Evolutionary conservation across 2,888 invertebrate genomes (phyloP), one percentile per base, ranked within the genome.

Genomic region (Merodon equestris): DNA sequence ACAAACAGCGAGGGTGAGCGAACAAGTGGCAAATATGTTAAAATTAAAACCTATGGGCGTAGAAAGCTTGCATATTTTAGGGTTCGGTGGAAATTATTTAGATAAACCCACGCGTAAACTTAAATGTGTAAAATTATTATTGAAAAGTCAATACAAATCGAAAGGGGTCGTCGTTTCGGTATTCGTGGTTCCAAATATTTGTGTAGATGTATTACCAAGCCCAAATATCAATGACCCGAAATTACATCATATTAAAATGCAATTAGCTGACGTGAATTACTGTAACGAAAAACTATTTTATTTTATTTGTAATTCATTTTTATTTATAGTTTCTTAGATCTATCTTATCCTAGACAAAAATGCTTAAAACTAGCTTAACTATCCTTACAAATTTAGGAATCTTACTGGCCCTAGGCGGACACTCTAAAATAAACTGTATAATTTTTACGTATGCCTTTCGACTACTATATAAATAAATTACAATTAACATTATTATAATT

Each of bases 1-100:
- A 12, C 81, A 81, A 81, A 81, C 71, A 48, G 74, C 81, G 12
- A 75, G 54, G 44, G 58, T 81, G 1, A 67, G 61, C 15, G 74
- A 71, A 15, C 27, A 45, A 13, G 38, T 75, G 4, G 53, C 48
- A 18, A 75, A n/a, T 2, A 38, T 54, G 19, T 44, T 81, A 15
- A 66, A 75, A 4, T 36, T 40, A 40, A 10, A 10, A n/a, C 40
- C n/a, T 3, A n/a, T 40, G 12, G 40, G 40, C 9, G 12, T n/a
- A n/a, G n/a, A n/a, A 40, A 40, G n/a, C 9, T n/a, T 40, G n/a
- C n/a, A 10, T 10, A 3, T 40, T 3, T 3, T 40, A 40, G 10
- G 12, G 2, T 40, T 40, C n/a, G 40, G 40, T n/a, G n/a, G 9
- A n/a, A 40, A 54, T 13, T 27, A 27, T 27, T 27, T 7, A 27